phyloP scores from a whole-genome alignment of 2,888 invertebrate genomes.

The Drosophila hawaiiensis region DNA sequence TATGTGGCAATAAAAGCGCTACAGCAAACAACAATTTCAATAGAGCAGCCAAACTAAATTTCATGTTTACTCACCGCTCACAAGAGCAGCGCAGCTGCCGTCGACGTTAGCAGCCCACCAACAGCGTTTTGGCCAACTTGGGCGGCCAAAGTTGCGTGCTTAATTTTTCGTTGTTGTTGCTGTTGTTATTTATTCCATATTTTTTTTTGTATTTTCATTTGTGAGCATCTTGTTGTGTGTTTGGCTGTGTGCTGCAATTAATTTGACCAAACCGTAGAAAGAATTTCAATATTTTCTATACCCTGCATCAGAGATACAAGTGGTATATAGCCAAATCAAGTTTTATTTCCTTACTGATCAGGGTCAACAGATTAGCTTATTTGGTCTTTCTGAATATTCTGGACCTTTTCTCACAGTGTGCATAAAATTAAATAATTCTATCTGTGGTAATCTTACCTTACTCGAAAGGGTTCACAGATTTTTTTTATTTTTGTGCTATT shows the following conservation, averaged over 20 bases:
- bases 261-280: constrained; percentile 47
- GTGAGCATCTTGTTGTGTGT: constrained; percentile 23
- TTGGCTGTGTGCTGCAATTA: constrained; percentile 45
- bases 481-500: not conserved
- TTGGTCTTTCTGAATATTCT: not conserved
- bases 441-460: not conserved
- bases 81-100: constrained; percentile 15
- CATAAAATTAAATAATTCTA: not conserved
- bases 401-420: not conserved
- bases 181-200: constrained; percentile 21
- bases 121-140: constrained; percentile 45
- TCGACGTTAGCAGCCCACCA: constrained; percentile 30
- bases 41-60: constrained; percentile 21
- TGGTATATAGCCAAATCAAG: not conserved
- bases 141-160: constrained; percentile 31
- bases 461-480: not conserved
- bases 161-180: constrained; percentile 18
- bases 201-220: constrained; percentile 18
- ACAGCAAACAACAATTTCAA: constrained; percentile 40
- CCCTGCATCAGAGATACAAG: not conserved
- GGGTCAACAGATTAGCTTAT: not conserved
- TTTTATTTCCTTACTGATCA: not conserved
- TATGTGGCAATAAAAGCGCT: constrained; percentile 66
- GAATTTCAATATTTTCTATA: constrained; percentile 3
- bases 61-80: constrained; percentile 14